Evolutionary conservation across 2,113 vertebrate species (phyloP).

Genomic region (Melanerpes formicivorus): DNA sequence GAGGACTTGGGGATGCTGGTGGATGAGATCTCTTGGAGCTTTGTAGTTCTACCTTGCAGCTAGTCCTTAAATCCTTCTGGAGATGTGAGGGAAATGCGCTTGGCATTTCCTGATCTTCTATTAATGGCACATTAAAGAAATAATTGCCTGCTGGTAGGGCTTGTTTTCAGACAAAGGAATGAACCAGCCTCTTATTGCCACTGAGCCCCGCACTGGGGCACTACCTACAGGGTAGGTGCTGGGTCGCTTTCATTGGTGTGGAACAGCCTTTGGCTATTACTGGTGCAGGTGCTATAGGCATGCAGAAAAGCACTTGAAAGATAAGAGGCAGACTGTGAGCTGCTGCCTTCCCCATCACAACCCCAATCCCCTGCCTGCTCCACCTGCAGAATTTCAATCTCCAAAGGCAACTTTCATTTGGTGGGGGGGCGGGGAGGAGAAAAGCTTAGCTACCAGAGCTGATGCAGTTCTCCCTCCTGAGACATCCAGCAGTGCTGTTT

Average conservation of each 20-base stretch:
- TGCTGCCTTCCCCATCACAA: background rate
- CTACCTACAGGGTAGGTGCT: background rate
- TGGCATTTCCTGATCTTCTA: background rate
- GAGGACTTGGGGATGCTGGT: no score
- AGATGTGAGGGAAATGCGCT: background rate
- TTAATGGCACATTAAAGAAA: background rate
- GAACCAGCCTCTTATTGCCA: background rate
- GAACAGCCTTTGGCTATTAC: background rate
- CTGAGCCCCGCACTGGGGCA: background rate
- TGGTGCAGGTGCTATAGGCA: background rate
- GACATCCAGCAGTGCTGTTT: background rate
- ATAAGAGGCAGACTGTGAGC: background rate
- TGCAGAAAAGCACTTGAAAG: background rate
- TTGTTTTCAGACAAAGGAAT: background rate
- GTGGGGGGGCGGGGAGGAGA: background rate
- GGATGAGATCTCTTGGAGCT: background rate
- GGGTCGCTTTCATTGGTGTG: background rate
- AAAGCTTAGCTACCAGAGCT: background rate
- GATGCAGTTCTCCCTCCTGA: fast-evolving
- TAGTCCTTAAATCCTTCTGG: background rate
- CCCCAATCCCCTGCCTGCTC: background rate
- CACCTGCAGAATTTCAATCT: background rate
- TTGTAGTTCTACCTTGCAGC: background rate
- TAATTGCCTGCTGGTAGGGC: background rate
- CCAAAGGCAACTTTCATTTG: background rate